Evolutionary conservation across 1,140 invertebrate genomes (phyloP).

Genomic region (Drosophila azteca): DNA sequence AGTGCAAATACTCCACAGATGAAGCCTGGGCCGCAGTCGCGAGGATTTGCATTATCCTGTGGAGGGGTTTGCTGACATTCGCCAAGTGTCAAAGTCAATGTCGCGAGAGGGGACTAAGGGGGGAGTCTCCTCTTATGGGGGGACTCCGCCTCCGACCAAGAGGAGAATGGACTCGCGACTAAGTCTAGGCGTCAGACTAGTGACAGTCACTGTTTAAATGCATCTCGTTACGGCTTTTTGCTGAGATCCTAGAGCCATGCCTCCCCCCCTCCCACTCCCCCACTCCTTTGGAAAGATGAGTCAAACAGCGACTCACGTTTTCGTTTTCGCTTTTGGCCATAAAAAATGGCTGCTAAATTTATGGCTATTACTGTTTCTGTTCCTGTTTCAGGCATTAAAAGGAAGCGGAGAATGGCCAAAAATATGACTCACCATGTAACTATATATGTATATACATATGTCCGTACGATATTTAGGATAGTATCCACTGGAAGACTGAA

Average conservation of each 20-base stretch:
- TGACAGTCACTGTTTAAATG: slow-evolving; percentile 47
- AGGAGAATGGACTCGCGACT: no score
- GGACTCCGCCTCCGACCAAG: no score
- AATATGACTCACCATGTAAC: neutral
- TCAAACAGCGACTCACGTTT: slow-evolving; percentile 30
- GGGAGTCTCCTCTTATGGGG: no score
- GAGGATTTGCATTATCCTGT: slow-evolving; percentile 59
- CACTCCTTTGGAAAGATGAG: neutral
- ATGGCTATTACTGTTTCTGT: slow-evolving; percentile 16
- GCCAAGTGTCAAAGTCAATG: slow-evolving; percentile 53
- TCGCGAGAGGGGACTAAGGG: slow-evolving; percentile 15
- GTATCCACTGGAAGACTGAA: no score
- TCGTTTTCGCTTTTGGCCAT: slow-evolving; percentile 42
- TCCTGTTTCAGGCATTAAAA: slow-evolving; percentile 34
- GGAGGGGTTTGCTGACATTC: slow-evolving; percentile 31
- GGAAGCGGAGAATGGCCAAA: slow-evolving; percentile 31
- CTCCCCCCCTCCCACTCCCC: no score
- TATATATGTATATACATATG: no score
- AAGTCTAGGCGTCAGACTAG: slow-evolving; percentile 10
- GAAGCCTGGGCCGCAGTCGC: neutral
- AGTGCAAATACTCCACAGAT: slow-evolving; percentile 20
- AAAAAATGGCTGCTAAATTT: slow-evolving; percentile 29
- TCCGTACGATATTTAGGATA: no score
- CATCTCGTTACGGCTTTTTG: slow-evolving; percentile 26
- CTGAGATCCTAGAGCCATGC: slow-evolving; percentile 15